Base-by-base conservation (phyloP, 2,888 invertebrate genomes). In the Trissolcus brochymenae region DNA sequence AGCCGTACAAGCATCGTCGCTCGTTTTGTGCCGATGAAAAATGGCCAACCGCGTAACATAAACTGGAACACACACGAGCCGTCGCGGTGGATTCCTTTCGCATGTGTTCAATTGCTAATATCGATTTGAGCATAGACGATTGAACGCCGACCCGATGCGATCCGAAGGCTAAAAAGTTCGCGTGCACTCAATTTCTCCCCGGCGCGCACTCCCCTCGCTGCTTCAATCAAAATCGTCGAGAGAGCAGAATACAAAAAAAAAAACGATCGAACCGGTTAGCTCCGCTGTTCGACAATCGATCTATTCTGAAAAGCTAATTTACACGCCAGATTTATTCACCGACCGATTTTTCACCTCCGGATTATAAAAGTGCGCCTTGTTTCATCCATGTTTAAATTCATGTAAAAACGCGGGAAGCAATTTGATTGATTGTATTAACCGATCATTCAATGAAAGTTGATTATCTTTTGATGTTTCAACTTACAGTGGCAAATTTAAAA, bases 11-110 rank as follows among this genome's bases (percentile, higher is more conserved):
- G 57, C 60, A 16, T 41, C 53, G 16, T 17, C 46, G 19, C 17
- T 19, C 16, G 19, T 51, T 17, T n/a, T 19, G 4, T 46, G 21
- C 25, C 40, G 43, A 62, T 72, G 71, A 72, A 64, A 64, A 72
- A 72, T 72, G 17, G 16, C 53, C 43, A 14, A 59, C 50, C 72
- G 55, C 53, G 60, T 65, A 65, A 65, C 72, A 65, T 65, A 65
- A 72, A 72, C 72, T 72, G 57, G 72, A 72, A 65, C 71, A 64
- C 71, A 53, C 71, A 59, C 59, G 46, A 57, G 64, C 62, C 51
- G 64, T 57, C 64, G 64, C 53, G 25, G 43, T 64, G 51, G 49
- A 62, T 70, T 61, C 55, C 21, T 62, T 71, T 71, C 57, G 55
- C 29, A 51, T 51, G 59, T 40, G 59, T 72, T 59, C 46, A 53